phyloP scores from a whole-genome alignment of 2,888 invertebrate genomes.

The Galerucella calmariensis region DNA sequence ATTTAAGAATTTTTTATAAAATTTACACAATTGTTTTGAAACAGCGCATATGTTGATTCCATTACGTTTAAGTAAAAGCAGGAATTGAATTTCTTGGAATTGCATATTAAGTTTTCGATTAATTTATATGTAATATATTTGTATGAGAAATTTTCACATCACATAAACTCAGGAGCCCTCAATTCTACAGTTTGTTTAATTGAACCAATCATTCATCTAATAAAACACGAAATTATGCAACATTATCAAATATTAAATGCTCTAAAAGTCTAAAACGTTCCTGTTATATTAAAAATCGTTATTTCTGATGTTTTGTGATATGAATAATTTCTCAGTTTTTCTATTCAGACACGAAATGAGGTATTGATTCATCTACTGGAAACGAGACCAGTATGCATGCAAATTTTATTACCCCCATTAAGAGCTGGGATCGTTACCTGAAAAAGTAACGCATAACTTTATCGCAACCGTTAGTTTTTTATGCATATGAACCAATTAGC shows the following conservation, averaged over 20 bases:
- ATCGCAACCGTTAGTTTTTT: too few relatives aligned
- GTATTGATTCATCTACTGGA: neutral
- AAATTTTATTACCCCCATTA: too few relatives aligned
- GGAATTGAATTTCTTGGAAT: conserved; percentile 21
- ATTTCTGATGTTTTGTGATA: neutral
- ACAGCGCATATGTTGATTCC: conserved; percentile 11
- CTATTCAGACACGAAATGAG: neutral
- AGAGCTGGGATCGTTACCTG: too few relatives aligned
- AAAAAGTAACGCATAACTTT: too few relatives aligned
- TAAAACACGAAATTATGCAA: neutral
- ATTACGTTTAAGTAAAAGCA: conserved; percentile 4
- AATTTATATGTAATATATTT: neutral
- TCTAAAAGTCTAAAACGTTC: neutral
- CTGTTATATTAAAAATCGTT: neutral
- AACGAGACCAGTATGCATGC: neutral
- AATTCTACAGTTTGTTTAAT: too few relatives aligned
- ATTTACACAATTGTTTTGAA: conserved; percentile 21
- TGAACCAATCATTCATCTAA: too few relatives aligned
- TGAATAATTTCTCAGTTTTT: conserved; percentile 6
- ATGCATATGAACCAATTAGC: too few relatives aligned
- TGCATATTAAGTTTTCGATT: neutral
- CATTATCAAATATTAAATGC: neutral
- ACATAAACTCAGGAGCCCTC: neutral
- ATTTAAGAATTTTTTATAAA: conserved; percentile 35
- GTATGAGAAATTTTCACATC: neutral